Evolutionary conservation across 2,888 invertebrate species (phyloP).

Genomic region (Drosophila putrida): DNA sequence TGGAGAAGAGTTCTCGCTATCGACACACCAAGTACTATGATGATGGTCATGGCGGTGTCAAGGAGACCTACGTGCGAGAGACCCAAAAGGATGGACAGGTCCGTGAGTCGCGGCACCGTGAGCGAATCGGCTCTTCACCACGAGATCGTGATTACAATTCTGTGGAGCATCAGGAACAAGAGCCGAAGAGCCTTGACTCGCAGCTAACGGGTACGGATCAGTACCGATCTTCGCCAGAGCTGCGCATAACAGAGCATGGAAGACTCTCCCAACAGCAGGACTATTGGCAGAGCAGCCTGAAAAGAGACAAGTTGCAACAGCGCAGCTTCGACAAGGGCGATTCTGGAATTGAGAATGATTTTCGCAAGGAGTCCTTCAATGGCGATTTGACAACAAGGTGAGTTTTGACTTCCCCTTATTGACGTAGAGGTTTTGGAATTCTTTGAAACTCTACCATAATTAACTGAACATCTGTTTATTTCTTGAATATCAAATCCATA

Average conservation of each 20-base stretch:
- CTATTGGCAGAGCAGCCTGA: constrained; percentile 88
- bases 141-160: constrained; percentile 53
- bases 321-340: constrained; percentile 87
- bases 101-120: constrained; percentile 85
- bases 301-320: constrained; percentile 86
- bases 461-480: too few relatives aligned
- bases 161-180: constrained; percentile 82
- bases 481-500: too few relatives aligned
- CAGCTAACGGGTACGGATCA: constrained; percentile 86
- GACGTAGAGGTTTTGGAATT: too few relatives aligned
- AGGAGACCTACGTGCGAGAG: constrained; percentile 86
- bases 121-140: constrained; percentile 81
- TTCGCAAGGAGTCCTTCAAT: constrained; percentile 89
- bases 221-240: constrained; percentile 88
- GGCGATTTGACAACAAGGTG: constrained; percentile 86
- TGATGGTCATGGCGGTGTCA: constrained; percentile 86
- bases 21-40: constrained; percentile 84
- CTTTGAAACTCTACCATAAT: too few relatives aligned
- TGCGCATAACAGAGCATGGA: constrained; percentile 83
- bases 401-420: neutral
- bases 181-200: constrained; percentile 90
- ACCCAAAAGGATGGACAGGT: constrained; percentile 84
- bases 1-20: constrained; percentile 82
- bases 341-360: constrained; percentile 93
- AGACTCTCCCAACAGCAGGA: constrained; percentile 84